Conservation (phyloP, 2,888 invertebrate species). For the Papilio elwesi region DNA sequence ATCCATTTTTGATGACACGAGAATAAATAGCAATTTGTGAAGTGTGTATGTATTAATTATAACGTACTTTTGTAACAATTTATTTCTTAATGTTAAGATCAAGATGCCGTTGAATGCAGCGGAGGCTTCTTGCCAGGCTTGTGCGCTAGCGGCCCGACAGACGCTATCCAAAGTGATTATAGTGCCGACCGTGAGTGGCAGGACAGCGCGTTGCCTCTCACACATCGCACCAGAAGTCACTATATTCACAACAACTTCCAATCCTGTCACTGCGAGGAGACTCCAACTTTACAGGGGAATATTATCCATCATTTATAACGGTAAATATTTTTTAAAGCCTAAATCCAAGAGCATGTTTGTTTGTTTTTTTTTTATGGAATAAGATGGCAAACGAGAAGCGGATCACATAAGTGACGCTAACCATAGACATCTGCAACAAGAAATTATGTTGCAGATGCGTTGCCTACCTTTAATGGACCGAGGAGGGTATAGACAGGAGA, state of each 20-base stretch:
- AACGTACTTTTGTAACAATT: too few relatives aligned
- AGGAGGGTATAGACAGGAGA: too few relatives aligned
- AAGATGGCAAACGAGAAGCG: too few relatives aligned
- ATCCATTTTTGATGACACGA: too few relatives aligned
- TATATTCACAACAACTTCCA: conserved; percentile 86
- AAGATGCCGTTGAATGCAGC: conserved; percentile 68
- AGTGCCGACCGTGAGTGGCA: conserved; percentile 85
- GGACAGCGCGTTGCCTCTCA: conserved; percentile 85
- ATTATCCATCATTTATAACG: conserved; percentile 84
- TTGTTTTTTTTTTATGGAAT: too few relatives aligned
- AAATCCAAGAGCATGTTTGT: too few relatives aligned
- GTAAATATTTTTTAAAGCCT: conserved; percentile 46
- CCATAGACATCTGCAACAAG: too few relatives aligned
- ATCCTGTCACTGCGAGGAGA: conserved; percentile 81
- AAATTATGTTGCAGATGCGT: too few relatives aligned
- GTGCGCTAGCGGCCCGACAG: conserved; percentile 58
- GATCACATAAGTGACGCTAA: too few relatives aligned
- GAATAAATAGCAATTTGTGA: too few relatives aligned
- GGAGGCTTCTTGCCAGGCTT: conserved; percentile 61
- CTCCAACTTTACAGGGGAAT: conserved; percentile 86
- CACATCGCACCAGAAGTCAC: conserved; percentile 86
- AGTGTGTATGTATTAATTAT: too few relatives aligned
- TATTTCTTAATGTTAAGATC: conserved; percentile 49
- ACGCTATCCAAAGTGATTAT: conserved; percentile 80
- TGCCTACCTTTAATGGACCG: too few relatives aligned